Evolutionary conservation across 2,888 invertebrate genomes (phyloP), one percentile per base, ranked within the genome.

Genomic region (Serripes groenlandicus): DNA sequence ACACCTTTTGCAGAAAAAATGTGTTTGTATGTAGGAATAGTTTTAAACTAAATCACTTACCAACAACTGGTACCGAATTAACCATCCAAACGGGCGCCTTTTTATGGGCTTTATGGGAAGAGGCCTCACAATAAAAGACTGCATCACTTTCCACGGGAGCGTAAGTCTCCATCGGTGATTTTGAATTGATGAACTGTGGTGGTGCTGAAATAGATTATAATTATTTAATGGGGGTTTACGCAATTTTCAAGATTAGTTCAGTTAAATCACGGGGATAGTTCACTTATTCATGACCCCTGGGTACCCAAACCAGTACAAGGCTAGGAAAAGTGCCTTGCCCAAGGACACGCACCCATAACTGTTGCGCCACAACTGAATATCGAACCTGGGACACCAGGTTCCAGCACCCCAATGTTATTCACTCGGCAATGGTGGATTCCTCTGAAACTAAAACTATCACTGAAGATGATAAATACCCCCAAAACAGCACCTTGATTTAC

Each of bases 201-300:
- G 80, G 80, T 26, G 64, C 80, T 81, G 66, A 18, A 80, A 75
- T 26, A 37, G 11, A 71, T 54, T 5, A 54, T 42, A 42, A 11
- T 42, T 7, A 42, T 42, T 42, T 7, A 42, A 42, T 42, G 42
- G 42, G 7, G 42, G 7, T 42, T 42, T 42, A 42, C 42, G 15
- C 15, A 11, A 15, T 15, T 42, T 42, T 42, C 42, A 42, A 42
- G 9, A 42, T 42, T 42, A 42, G 7, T 42, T 42, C 42, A 42
- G 42, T 42, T 15, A 42, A 11, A 42, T 42, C 42, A 42, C 42
- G 42, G 42, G 9, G 15, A 42, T 15, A 42, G 42, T 15, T 42
- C 42, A 42, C 42, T 11, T 42, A 15, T 42, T 42, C 42, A 42
- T 42, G 42, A 42, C 9, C 7, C 15, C 42, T 42, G 42, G 42